Percentiles rank a stretch among this genome's conserved stretches.
Evolutionary conservation across 2,888 invertebrate genomes (phyloP).

Genomic region (Ornithoptera alexandrae): DNA sequence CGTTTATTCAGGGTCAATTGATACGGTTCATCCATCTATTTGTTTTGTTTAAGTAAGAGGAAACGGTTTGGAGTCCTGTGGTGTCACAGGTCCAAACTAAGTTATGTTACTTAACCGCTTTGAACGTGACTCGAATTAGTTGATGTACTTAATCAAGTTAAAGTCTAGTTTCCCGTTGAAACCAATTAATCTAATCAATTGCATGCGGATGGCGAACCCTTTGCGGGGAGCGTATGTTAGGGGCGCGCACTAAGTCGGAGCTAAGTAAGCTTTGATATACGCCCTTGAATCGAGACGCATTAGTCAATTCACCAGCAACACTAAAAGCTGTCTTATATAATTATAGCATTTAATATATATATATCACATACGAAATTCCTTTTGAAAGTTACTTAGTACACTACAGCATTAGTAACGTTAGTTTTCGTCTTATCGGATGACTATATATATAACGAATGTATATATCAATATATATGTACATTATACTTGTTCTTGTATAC

Average conservation of each 20-base stretch:
- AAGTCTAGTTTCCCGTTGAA: conserved; percentile 27
- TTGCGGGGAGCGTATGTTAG: background rate
- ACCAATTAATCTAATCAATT: conserved; percentile 27
- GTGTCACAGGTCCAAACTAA: conserved; percentile 26
- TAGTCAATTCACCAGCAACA: too few relatives aligned
- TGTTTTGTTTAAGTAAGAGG: conserved; percentile 12
- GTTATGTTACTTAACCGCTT: conserved; percentile 13
- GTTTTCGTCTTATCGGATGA: too few relatives aligned
- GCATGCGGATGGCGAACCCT: background rate
- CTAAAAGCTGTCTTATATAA: too few relatives aligned
- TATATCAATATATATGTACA: too few relatives aligned
- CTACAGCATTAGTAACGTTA: too few relatives aligned
- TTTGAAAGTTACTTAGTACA: too few relatives aligned
- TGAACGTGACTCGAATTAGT: conserved; percentile 28
- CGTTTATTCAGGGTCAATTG: background rate
- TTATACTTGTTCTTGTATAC: too few relatives aligned
- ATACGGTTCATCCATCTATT: conserved; percentile 8
- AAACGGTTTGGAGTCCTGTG: conserved; percentile 18
- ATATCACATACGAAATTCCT: too few relatives aligned
- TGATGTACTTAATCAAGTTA: conserved; percentile 18
- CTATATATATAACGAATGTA: too few relatives aligned
- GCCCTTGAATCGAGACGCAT: background rate
- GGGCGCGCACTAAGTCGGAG: background rate
- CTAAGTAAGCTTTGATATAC: background rate
- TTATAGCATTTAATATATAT: too few relatives aligned